Percentiles rank a stretch among this genome's conserved stretches.
phyloP scores from a whole-genome alignment of 2,888 invertebrate genomes.

The Brassicogethes aeneus region DNA sequence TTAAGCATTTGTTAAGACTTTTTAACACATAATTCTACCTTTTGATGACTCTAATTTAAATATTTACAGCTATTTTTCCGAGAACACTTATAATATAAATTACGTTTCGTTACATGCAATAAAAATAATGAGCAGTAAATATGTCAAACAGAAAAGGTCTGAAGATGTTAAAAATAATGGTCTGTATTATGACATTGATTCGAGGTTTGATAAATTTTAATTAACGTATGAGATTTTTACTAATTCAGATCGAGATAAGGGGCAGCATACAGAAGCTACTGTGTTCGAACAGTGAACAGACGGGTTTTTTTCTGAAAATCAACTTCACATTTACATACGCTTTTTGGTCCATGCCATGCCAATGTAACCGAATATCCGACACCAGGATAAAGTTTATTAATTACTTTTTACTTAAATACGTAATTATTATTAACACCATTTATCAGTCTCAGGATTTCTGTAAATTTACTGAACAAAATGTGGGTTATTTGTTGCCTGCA shows the following conservation, averaged over 20 bases:
- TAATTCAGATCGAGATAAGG: conserved; percentile 31
- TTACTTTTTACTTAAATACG: neutral
- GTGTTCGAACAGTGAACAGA: conserved; percentile 18
- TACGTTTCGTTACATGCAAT: conserved; percentile 16
- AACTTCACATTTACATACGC: neutral
- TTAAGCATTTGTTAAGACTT: too few species aligned
- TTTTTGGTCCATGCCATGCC: neutral
- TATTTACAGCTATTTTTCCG: conserved; percentile 9
- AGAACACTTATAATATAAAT: conserved; percentile 15
- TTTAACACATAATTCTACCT: conserved; percentile 2
- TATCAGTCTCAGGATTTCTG: too few species aligned
- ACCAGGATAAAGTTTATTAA: neutral
- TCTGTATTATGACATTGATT: conserved; percentile 25
- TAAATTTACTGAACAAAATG: too few species aligned
- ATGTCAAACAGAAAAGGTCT: conserved; percentile 20
- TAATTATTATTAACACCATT: too few species aligned
- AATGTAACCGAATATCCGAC: neutral
- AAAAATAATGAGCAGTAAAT: conserved; percentile 28
- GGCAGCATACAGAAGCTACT: conserved; percentile 26
- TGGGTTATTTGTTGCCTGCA: too few species aligned
- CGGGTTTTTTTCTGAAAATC: neutral
- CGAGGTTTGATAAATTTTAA: conserved; percentile 29
- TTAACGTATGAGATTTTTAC: conserved; percentile 31
- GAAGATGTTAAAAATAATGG: conserved; percentile 28
- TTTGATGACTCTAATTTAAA: neutral